These are phyloP conservation scores for Gasterosteus nipponicus DNA, from an alignment of 2,113 vertebrate species.

Conservation along the genomic window DNA sequence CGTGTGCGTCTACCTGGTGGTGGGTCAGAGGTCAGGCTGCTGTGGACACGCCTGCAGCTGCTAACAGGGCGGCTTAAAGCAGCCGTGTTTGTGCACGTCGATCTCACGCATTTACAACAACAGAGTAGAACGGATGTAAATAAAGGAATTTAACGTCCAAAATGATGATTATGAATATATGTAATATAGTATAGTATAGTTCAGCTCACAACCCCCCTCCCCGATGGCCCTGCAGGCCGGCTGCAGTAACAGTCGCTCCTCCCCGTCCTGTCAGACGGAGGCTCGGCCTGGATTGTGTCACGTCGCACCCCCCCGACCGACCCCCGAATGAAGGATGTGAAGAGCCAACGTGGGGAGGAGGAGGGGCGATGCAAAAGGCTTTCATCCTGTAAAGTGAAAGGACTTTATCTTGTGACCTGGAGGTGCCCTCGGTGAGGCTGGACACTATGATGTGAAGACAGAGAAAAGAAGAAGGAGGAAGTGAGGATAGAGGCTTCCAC, in stretches of 20 bases:
- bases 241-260: conserved; percentile 78
- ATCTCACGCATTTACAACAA: not conserved
- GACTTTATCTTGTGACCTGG: conserved; percentile 92
- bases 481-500: conserved; percentile 30
- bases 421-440: conserved; percentile 85
- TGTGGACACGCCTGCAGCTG: conserved; percentile 15
- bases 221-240: no score
- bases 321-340: conserved; percentile 82
- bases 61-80: conserved; percentile 26
- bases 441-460: conserved; percentile 81
- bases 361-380: conserved; percentile 73
- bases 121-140: no score
- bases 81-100: conserved; percentile 15
- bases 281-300: conserved; percentile 86
- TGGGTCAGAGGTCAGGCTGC: not conserved
- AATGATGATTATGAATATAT: no score
- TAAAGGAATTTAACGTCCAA: no score
- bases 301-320: conserved; percentile 80
- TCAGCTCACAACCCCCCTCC: no score
- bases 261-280: conserved; percentile 81
- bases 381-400: conserved; percentile 88
- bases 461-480: conserved; percentile 23
- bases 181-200: no score
- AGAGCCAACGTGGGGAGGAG: conserved; percentile 77
- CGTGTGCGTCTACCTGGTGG: not conserved